phyloP scores from a whole-genome alignment of 2,888 invertebrate genomes.

The Drosophila lutescens region DNA sequence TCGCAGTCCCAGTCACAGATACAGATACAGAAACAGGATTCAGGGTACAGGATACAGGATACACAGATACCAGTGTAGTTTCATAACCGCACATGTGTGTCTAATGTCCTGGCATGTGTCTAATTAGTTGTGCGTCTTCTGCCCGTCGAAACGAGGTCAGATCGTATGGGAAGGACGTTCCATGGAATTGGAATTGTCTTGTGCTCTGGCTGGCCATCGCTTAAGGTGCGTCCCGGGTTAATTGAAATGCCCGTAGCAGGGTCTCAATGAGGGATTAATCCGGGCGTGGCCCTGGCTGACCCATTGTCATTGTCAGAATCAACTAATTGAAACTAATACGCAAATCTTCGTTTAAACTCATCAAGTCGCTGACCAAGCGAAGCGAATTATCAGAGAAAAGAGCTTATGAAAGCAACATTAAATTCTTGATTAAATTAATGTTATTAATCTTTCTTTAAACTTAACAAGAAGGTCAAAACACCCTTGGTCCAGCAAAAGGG shows the following conservation, averaged over 20 bases:
- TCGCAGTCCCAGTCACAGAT: slow-evolving; percentile 25
- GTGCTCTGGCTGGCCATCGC: slow-evolving; percentile 53
- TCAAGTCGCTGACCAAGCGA: not conserved
- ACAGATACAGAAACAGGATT: slow-evolving; percentile 4
- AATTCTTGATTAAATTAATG: not conserved
- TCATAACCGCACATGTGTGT: slow-evolving; percentile 59
- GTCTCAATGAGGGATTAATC: slow-evolving; percentile 63
- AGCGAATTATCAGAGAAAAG: not conserved
- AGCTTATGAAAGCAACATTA: not conserved
- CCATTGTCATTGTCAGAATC: slow-evolving; percentile 57
- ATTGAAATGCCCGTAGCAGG: slow-evolving; percentile 69
- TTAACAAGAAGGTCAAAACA: not conserved
- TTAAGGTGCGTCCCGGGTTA: slow-evolving; percentile 74
- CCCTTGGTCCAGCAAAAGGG: not conserved
- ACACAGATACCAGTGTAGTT: slow-evolving; percentile 22
- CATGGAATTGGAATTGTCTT: slow-evolving; percentile 65
- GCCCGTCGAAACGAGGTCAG: slow-evolving; percentile 68
- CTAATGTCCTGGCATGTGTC: slow-evolving; percentile 67
- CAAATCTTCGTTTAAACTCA: slow-evolving; percentile 51
- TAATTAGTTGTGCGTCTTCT: slow-evolving; percentile 78
- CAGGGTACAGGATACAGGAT: not conserved
- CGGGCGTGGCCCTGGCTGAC: slow-evolving; percentile 48
- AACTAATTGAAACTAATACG: slow-evolving; percentile 68
- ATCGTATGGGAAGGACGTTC: slow-evolving; percentile 55
- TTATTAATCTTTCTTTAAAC: not conserved